A percentile compares a stretch with the other conserved stretches of the same genome.
Evolutionary conservation across 2,113 vertebrate genomes (phyloP).

Genomic region (Empidonax traillii): DNA sequence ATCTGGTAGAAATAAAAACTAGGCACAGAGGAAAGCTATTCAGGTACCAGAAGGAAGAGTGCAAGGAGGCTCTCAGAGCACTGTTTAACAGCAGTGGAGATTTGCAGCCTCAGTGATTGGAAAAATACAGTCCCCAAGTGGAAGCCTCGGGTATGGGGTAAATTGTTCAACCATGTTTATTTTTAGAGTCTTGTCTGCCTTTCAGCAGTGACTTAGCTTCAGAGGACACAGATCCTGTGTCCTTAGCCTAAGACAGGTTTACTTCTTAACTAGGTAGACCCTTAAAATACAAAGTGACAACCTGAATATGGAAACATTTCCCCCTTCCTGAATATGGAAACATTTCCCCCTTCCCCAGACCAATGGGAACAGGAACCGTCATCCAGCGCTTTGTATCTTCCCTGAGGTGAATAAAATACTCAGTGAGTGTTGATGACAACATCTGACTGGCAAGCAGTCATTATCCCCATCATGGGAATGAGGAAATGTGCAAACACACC

Average conservation of each 20-base stretch:
- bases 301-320: neutral
- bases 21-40: neutral
- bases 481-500: neutral
- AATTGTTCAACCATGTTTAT: neutral
- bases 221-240: neutral
- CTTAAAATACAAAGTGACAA: neutral
- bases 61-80: neutral
- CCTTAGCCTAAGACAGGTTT: neutral
- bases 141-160: neutral
- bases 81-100: neutral
- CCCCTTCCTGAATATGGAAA: neutral
- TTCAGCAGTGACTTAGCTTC: neutral
- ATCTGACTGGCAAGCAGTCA: neutral
- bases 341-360: accelerated
- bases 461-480: neutral
- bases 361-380: neutral
- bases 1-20: neutral
- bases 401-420: neutral
- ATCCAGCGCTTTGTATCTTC: neutral
- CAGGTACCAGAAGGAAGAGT: neutral
- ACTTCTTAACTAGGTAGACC: neutral
- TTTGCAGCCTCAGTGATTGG: neutral
- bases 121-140: neutral
- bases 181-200: neutral
- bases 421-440: neutral